Evolutionary conservation across 2,888 invertebrate genomes (phyloP).

Genomic region (Panopea generosa): DNA sequence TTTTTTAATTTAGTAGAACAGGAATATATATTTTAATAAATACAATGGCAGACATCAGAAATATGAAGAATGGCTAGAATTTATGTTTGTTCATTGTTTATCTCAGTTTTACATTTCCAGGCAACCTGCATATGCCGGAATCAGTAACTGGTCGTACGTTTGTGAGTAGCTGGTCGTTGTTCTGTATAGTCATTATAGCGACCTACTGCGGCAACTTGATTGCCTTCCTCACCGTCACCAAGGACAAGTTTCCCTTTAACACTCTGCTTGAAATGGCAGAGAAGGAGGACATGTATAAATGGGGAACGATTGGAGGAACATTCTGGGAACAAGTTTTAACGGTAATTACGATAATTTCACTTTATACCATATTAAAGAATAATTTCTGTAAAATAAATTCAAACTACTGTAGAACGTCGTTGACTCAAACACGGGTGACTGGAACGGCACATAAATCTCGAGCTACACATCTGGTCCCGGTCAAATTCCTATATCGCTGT

Average conservation of each 20-base stretch:
- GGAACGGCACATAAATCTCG: too few relatives aligned
- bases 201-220: slow-evolving; percentile 78
- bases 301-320: slow-evolving; percentile 64
- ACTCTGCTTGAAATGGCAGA: slow-evolving; percentile 64
- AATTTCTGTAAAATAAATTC: too few relatives aligned
- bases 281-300: slow-evolving; percentile 57
- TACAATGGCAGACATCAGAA: too few relatives aligned
- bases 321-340: slow-evolving; percentile 23
- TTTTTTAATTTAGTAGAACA: too few relatives aligned
- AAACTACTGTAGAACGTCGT: too few relatives aligned
- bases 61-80: too few relatives aligned
- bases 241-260: slow-evolving; percentile 67
- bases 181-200: slow-evolving; percentile 70
- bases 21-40: too few relatives aligned
- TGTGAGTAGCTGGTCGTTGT: slow-evolving; percentile 65
- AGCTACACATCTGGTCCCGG: too few relatives aligned
- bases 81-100: too few relatives aligned
- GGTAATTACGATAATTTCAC: slow-evolving; percentile 13
- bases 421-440: too few relatives aligned
- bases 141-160: slow-evolving; percentile 65
- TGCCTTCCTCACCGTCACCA: slow-evolving; percentile 75
- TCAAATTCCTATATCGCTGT: too few relatives aligned
- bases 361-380: too few relatives aligned
- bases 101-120: slow-evolving; percentile 35
- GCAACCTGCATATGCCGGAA: slow-evolving; percentile 52